phyloP scores from a whole-genome alignment of 2,797 vertebrate species.

The Trichosurus vulpecula region DNA sequence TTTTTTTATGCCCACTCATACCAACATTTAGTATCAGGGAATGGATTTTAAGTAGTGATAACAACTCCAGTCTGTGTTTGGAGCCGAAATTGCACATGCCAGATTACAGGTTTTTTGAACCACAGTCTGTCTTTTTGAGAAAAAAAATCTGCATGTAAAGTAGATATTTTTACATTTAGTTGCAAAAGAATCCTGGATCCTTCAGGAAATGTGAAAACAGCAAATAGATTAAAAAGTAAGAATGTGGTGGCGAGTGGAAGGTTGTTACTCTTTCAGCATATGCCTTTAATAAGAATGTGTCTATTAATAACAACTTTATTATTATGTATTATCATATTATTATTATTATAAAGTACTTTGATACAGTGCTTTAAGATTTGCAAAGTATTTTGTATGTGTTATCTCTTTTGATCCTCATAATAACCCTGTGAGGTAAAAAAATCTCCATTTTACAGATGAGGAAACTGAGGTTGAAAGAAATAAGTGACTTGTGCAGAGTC shows the following conservation, averaged over 20 bases:
- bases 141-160: not conserved
- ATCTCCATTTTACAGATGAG: not conserved
- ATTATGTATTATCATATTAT: not conserved
- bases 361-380: not conserved
- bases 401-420: not conserved
- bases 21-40: not conserved
- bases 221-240: not conserved
- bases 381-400: not conserved
- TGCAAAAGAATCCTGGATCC: not conserved
- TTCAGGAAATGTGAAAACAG: not conserved
- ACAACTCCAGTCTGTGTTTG: not conserved
- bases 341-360: not conserved
- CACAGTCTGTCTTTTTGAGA: not conserved
- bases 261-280: not conserved
- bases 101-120: conserved; percentile 3
- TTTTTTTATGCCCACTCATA: not conserved
- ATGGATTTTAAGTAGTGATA: not conserved
- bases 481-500: not conserved
- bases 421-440: not conserved
- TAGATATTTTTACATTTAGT: not conserved
- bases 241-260: not conserved
- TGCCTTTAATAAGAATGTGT: not conserved
- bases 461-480: not conserved
- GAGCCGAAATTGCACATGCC: not conserved
- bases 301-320: not conserved